Evolutionary conservation across 1,140 invertebrate genomes (phyloP).

Genomic region (Megalopta genalis): DNA sequence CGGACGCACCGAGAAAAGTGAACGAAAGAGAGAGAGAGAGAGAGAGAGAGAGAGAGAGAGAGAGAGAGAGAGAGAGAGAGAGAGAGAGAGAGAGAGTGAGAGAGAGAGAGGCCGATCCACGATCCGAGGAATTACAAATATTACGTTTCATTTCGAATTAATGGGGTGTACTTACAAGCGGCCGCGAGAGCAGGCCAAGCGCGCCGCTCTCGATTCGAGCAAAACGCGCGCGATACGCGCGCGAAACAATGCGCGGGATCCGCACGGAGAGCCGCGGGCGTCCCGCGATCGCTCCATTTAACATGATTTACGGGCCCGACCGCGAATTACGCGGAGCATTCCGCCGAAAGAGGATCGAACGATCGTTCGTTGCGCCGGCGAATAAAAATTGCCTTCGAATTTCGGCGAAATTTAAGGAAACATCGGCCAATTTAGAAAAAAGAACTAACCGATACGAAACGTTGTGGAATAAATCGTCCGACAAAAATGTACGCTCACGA

Average conservation of each 20-base stretch:
- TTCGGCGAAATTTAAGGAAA: no score
- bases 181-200: not conserved
- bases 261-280: not conserved
- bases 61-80: no score
- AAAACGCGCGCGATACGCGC: not conserved
- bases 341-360: no score
- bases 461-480: no score
- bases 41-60: no score
- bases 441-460: no score
- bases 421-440: no score
- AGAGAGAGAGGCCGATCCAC: not conserved
- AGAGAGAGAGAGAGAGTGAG: not conserved
- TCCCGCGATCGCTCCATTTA: conserved; percentile 12
- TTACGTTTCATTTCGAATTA: conserved; percentile 32
- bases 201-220: conserved; percentile 32
- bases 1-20: not conserved
- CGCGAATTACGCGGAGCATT: not conserved
- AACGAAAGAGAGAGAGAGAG: not conserved
- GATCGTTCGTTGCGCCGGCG: no score
- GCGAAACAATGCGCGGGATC: not conserved
- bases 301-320: conserved; percentile 12
- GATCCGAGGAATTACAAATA: not conserved
- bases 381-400: no score
- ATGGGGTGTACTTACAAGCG: conserved; percentile 25
- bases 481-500: no score